phyloP scores from a whole-genome alignment of 2,113 vertebrate species.

The Triplophysa tibetana region DNA sequence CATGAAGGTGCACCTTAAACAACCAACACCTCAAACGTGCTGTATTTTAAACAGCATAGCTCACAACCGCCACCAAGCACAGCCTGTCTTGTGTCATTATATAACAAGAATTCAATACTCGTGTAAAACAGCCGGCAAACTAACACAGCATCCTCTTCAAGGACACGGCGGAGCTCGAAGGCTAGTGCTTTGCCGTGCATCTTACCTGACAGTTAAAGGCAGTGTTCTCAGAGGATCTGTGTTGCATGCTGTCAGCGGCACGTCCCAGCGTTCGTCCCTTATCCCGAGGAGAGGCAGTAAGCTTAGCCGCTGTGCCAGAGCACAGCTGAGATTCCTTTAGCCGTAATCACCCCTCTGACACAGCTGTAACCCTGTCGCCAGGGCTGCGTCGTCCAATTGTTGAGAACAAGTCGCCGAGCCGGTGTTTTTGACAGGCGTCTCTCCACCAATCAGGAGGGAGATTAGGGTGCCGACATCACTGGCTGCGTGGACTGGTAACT shows the following conservation, averaged over 20 bases:
- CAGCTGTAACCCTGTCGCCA: slow-evolving; percentile 27
- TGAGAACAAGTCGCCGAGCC: slow-evolving; percentile 30
- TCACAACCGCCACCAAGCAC: background rate
- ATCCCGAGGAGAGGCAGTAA: slow-evolving; percentile 22
- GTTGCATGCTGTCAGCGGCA: slow-evolving; percentile 50
- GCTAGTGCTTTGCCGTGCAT: background rate
- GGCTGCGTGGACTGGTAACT: slow-evolving; percentile 36
- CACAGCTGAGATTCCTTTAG: slow-evolving; percentile 27
- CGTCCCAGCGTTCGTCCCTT: slow-evolving; percentile 10
- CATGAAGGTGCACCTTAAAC: background rate
- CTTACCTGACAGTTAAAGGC: slow-evolving; percentile 57
- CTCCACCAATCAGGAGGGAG: slow-evolving; percentile 41
- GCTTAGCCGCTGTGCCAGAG: slow-evolving; percentile 1
- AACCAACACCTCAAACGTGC: background rate
- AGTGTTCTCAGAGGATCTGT: slow-evolving; percentile 41
- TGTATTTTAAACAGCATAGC: background rate
- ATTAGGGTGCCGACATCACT: slow-evolving; percentile 46
- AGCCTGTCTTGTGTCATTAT: background rate
- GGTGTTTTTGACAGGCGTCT: slow-evolving; percentile 31
- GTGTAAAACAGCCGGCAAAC: background rate
- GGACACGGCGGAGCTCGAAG: slow-evolving; percentile 13
- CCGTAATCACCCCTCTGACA: slow-evolving; percentile 25
- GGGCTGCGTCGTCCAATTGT: slow-evolving; percentile 34
- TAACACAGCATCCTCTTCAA: slow-evolving; percentile 30
- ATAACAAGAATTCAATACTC: slow-evolving; percentile 3